Base-by-base conservation (phyloP, 2,113 vertebrate species). In the Excalfactoria chinensis region DNA sequence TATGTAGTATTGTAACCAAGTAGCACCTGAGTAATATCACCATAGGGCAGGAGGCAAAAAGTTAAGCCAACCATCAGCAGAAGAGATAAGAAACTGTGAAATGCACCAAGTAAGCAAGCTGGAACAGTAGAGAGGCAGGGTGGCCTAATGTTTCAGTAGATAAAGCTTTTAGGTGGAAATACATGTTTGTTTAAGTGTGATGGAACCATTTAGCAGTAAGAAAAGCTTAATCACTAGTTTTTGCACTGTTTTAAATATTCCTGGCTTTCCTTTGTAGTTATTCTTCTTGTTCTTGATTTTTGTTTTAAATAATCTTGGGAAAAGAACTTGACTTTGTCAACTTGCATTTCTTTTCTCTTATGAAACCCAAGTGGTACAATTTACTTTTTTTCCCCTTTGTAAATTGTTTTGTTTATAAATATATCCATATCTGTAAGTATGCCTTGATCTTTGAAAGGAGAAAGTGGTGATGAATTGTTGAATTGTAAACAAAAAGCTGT, bases 1-100 rank as follows among this genome's bases (percentile, higher is more conserved):
- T 53, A 13, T 10, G 49, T 64, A 93, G 88, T 58, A 67, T 86
- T 89, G 43, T 23, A 75, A 88, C 40, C 62, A 72, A 79, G 84
- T 77, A 79, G 80, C 88, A 88, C 93, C 95, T 79, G 91, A 91
- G 71, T 80, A 91, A 32, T 78, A 56, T 69, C 59, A 55, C 59
- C 48, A 49, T 71, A 93, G 89, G 72, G 86, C 92, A 94, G 90
- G 70, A 89, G 67, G 19, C 43, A 66, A 34, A 90, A 49, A 78
- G 74, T 56, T 82, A 80, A 93, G 62, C 67, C 79, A 91, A n/a
- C 21, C 92, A 16, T 37, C 63, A 84, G 32, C 63, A 85, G 46
- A 48, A 43, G 64, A 87, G 75, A 87, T 35, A 22, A 90, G 63
- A 73, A 84, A 9, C 48, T 32, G 56, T 74, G 51, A 77, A 74